phyloP scores from a whole-genome alignment of 2,888 invertebrate species.

The Octonoba sinensis region DNA sequence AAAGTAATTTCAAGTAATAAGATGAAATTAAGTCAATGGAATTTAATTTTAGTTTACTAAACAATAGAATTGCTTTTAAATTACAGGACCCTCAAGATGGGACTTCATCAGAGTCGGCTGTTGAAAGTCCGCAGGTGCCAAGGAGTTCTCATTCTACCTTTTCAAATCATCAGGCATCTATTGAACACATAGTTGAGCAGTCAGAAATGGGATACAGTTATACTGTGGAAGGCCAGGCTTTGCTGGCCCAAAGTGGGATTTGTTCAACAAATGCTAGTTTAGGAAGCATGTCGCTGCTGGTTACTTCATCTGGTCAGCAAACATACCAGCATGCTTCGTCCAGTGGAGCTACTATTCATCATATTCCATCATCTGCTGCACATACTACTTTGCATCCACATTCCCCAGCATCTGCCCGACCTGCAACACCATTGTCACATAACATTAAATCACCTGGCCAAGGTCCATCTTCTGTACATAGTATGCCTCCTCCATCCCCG shows the following conservation, averaged over 20 bases:
- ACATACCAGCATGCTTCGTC: slow-evolving; percentile 57
- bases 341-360: slow-evolving; percentile 55
- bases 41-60: no score
- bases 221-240: slow-evolving; percentile 26
- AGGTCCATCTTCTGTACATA: slow-evolving; percentile 62
- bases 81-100: slow-evolving; percentile 60
- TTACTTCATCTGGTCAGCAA: slow-evolving; percentile 46
- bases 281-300: slow-evolving; percentile 39
- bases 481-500: slow-evolving; percentile 64
- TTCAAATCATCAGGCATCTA: slow-evolving; percentile 38
- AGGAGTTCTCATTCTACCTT: slow-evolving; percentile 34
- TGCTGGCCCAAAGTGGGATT: slow-evolving; percentile 24
- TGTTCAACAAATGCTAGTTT: slow-evolving; percentile 25
- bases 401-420: slow-evolving; percentile 65
- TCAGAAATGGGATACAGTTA: slow-evolving; percentile 58
- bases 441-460: slow-evolving; percentile 49
- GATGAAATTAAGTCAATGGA: no score
- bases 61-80: no score
- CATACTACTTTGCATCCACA: slow-evolving; percentile 62
- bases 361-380: slow-evolving; percentile 35
- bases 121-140: slow-evolving; percentile 60
- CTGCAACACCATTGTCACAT: slow-evolving; percentile 50
- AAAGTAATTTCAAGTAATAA: no score
- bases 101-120: slow-evolving; percentile 59
- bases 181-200: slow-evolving; percentile 40